Base-by-base conservation (phyloP, 2,113 vertebrate genomes). In the Gorsachius goisagi region DNA sequence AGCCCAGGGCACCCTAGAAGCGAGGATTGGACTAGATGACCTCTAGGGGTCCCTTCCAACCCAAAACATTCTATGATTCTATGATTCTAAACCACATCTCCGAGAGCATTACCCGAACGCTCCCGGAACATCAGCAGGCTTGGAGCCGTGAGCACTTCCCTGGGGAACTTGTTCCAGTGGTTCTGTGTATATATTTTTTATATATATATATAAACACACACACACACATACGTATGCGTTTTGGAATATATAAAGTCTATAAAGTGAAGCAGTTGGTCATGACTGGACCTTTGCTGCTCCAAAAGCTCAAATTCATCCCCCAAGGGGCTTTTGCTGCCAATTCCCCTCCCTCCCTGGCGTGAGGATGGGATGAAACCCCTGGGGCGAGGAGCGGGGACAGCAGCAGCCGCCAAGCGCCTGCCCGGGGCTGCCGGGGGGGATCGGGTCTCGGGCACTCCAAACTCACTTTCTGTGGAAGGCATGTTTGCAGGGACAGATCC, bases 391-490 rank as follows among this genome's bases (percentile, higher is more conserved):
- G 79, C 73, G 18, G 66, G 3, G 3, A 45, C 59, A 22, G 5
- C 39, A 11, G 32, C 24, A 39, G 41, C 5, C 30, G 2, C 41
- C 22, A 12, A 4, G 12, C 15, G 32, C 44, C 32, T 27, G 21
- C 12, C 9, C 2, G 9, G 80, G 35, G 69, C 41, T 7, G 5
- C 11, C 1, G 3, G 35, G 13, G 15, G 11, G 71, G 35, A 20
- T 5, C 24, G 0, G 30, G 55, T 1, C 2, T 33, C 23, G 49
- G 2, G 3, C 1, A 7, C 33, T 53, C 56, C 28, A 30, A 88
- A 99, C 99, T 99, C 86, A 99, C 99, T 99, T 99, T 97, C 99
- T 98, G 97, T 99, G 99, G 98, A 99, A 99, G 98, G 99, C 99
- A 85, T 99, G 99, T 97, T 99, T 99, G 97, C 99, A 99, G 1